Percentiles rank a stretch among this genome's conserved stretches.
phyloP scores from a whole-genome alignment of 1,140 invertebrate species.

The Drosophila bocki region DNA sequence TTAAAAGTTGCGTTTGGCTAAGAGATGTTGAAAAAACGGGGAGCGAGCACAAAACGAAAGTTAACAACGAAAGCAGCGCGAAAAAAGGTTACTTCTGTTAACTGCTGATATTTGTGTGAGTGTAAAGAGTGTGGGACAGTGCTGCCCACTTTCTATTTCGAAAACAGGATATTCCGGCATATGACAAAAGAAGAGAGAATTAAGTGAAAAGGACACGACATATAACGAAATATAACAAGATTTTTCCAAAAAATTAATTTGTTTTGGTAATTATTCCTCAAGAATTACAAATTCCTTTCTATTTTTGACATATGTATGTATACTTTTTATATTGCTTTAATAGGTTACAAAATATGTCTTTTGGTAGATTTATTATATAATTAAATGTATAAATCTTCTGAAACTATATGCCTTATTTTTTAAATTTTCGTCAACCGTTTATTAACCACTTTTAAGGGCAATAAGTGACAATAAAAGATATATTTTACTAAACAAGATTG shows the following conservation, averaged over 20 bases:
- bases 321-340: too few species aligned
- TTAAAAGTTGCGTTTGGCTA: slow-evolving; percentile 76
- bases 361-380: too few species aligned
- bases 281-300: too few species aligned
- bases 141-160: neutral
- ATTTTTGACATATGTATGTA: too few species aligned
- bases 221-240: neutral
- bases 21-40: slow-evolving; percentile 46
- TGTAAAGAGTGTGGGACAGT: slow-evolving; percentile 9
- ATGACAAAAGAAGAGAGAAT: too few species aligned
- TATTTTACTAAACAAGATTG: rapidly evolving
- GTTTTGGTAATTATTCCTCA: neutral
- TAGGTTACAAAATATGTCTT: too few species aligned
- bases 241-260: neutral
- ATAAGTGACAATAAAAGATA: neutral
- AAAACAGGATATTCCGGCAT: neutral
- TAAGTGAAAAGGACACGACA: too few species aligned
- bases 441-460: neutral
- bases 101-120: slow-evolving; percentile 39
- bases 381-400: too few species aligned
- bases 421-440: neutral
- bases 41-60: slow-evolving; percentile 42
- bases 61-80: slow-evolving; percentile 50
- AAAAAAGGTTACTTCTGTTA: slow-evolving; percentile 69
- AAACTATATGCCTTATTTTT: too few species aligned